A percentile compares a stretch with the other conserved stretches of the same genome.
Conservation (phyloP, 2,888 invertebrate species). For the Lasioglossum figueresi region DNA sequence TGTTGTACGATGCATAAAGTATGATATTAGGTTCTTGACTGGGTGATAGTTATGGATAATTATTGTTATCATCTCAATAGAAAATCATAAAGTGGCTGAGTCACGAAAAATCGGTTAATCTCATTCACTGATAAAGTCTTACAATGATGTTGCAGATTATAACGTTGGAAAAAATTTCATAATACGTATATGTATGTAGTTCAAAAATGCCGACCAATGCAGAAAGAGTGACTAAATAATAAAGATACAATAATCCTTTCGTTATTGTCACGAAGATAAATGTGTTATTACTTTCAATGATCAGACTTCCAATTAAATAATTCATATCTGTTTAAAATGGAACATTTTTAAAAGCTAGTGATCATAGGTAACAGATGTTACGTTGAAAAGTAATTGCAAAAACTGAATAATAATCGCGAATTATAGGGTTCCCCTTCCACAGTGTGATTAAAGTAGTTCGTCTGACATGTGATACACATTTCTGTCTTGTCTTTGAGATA, state of each 20-base stretch:
- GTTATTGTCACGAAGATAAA: too few relatives aligned
- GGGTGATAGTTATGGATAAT: neutral
- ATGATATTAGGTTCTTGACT: too few relatives aligned
- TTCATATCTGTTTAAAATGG: neutral
- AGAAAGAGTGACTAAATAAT: too few relatives aligned
- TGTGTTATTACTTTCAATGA: neutral
- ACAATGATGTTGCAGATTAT: neutral
- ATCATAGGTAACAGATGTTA: neutral
- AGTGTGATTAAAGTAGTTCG: neutral
- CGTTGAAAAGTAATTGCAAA: constrained; percentile 1
- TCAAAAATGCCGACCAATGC: too few relatives aligned
- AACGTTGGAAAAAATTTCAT: neutral
- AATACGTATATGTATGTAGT: too few relatives aligned
- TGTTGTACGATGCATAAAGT: neutral
- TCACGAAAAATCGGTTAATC: neutral
- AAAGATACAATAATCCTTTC: too few relatives aligned
- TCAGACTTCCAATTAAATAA: neutral
- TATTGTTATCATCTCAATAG: neutral
- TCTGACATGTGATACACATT: constrained; percentile 36
- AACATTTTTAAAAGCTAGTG: neutral
- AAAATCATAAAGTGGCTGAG: neutral
- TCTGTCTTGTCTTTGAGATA: constrained; percentile 3
- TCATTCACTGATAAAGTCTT: neutral
- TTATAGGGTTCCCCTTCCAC: neutral
- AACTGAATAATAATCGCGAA: neutral